Evolutionary conservation across 2,888 invertebrate species (phyloP).

Genomic region (Drosophila mercatorum): DNA sequence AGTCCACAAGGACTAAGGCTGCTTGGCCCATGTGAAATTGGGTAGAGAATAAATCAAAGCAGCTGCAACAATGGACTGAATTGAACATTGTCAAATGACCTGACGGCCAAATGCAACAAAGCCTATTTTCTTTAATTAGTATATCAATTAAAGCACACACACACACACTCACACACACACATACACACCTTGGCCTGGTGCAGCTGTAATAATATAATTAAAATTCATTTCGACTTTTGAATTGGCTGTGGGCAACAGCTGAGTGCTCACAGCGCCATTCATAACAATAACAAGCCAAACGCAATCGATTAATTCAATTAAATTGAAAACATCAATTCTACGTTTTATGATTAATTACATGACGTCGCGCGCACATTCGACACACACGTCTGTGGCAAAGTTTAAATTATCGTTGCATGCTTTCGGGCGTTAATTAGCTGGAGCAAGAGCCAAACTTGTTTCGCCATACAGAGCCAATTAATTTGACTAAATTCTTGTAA

Average conservation of each 20-base stretch:
- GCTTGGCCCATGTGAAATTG: constrained; percentile 23
- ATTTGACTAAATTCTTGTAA: constrained; percentile 16
- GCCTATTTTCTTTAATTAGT: constrained; percentile 72
- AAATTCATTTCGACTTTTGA: constrained; percentile 52
- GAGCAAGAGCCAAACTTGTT: neutral
- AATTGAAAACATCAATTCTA: constrained; percentile 45
- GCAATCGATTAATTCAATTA: constrained; percentile 64
- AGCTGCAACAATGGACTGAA: constrained; percentile 35
- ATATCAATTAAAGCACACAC: constrained; percentile 59
- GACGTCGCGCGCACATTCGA: neutral
- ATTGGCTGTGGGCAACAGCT: constrained; percentile 37
- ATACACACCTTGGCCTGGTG: neutral
- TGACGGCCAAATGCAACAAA: constrained; percentile 29
- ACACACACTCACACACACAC: constrained; percentile 1
- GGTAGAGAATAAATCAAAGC: constrained; percentile 37
- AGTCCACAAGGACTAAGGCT: neutral
- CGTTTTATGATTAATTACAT: constrained; percentile 62
- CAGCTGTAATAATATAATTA: constrained; percentile 66
- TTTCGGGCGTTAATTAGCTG: constrained; percentile 18
- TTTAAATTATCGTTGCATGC: constrained; percentile 25
- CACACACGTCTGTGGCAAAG: constrained; percentile 21
- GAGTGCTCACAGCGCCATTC: neutral
- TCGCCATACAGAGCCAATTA: constrained; percentile 6
- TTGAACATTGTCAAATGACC: constrained; percentile 35
- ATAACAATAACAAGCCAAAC: constrained; percentile 25